Conservation (phyloP, 2,113 vertebrate species). For the Tetrax tetrax region DNA sequence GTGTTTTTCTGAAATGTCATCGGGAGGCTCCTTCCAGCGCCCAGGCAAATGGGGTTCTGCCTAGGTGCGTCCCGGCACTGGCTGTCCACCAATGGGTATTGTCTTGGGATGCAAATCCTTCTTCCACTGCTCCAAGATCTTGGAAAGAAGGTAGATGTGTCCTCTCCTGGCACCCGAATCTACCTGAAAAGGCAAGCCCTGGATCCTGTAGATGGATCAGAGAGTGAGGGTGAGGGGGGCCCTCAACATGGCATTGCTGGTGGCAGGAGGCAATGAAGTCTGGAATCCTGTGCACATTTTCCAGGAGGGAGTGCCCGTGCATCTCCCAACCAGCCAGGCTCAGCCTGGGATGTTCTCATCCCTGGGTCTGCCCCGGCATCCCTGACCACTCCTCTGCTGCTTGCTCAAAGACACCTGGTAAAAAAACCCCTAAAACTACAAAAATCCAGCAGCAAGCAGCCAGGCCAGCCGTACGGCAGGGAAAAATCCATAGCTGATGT, state of each 20-base stretch:
- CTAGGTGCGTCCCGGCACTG: neutral
- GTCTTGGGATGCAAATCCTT: neutral
- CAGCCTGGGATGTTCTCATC: neutral
- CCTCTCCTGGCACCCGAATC: neutral
- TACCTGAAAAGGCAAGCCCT: neutral
- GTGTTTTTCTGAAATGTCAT: neutral
- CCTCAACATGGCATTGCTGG: neutral
- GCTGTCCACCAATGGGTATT: rapidly evolving
- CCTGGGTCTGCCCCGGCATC: neutral
- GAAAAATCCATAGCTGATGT: neutral
- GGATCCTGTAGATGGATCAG: neutral
- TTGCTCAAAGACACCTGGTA: neutral
- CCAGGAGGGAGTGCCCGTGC: neutral
- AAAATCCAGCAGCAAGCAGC: neutral
- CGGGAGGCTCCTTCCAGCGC: neutral
- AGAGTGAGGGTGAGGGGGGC: neutral
- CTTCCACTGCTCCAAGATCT: neutral
- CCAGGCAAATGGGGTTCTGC: neutral
- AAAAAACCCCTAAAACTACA: neutral
- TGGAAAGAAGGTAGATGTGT: neutral
- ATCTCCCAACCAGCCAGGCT: neutral
- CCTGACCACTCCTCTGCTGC: neutral
- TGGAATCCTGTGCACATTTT: neutral
- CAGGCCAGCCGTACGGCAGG: neutral
- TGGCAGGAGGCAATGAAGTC: rapidly evolving